Evolutionary conservation across 1,140 invertebrate species (phyloP), one percentile per base, ranked within the genome.

Genomic region (Adelges cooleyi): DNA sequence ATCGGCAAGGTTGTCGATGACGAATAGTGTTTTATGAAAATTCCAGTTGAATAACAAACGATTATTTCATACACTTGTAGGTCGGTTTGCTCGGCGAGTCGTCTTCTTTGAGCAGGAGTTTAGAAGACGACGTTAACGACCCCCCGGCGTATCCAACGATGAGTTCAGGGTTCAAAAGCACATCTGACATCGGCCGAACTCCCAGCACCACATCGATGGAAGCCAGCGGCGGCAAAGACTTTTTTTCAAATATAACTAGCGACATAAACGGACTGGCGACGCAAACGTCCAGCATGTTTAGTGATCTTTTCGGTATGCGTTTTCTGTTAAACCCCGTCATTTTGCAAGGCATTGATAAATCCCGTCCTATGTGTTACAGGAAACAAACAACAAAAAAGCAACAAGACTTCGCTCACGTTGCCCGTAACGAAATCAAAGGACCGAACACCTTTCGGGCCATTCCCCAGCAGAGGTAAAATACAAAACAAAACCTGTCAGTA

Each of bases 261-360:
- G 90, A 92, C 75, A 78, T 94, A 27, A 95, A 94, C 74, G 91
- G 90, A 5, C 82, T 94, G 51, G 90, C 91, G 23, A 85, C 88
- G 9, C 89, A 91, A 71, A 94, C 92, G 0, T 86, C 88, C 5
- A 91, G 84, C 71, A 90, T 94, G 84, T 91, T 95, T 71, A 92
- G 87, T 66, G 91, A 90, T 73, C 81, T 94, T 69, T 94, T 95
- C 73, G 86, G 88, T 75, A 74, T 83, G 84, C 80, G 71, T n/a
- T 15, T 29, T 36, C 11, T 33, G 5, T 33, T 33, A 6, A 6
- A 33, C 29, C 11, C 11, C 11, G 5, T 33, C 29, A 33, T 33
- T 33, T 33, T 8, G 44, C n/a, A n/a, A n/a, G n/a, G n/a, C n/a
- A n/a, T 6, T 17, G 8, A 17, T 48, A 17, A 17, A 48, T 6